Evolutionary conservation across 2,113 vertebrate species (phyloP), one percentile per base, ranked within the genome.

Genomic region (Callospermophilus lateralis): DNA sequence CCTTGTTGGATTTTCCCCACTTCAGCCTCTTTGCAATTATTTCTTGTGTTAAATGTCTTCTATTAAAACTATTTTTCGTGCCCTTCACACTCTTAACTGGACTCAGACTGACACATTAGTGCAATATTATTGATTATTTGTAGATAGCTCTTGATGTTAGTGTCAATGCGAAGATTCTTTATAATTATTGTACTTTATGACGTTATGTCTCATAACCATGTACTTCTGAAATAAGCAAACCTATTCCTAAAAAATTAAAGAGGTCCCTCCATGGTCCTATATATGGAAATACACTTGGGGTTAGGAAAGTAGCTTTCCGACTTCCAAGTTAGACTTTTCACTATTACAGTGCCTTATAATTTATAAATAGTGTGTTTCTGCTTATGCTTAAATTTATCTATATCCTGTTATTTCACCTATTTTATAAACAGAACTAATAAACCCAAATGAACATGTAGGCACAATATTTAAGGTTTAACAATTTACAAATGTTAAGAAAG

Each of bases 401-500:
- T 55, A 28, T 80, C 58, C 80, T 85, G 85, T 0, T 51, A 77
- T 53, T 65, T 84, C 20, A 63, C 55, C 28, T 90, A 78, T 70
- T 91, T 95, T 74, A 22, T 78, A 87, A 78, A 7, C 9, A 91
- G 42, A 78, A 92, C 68, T 93, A 92, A 90, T 74, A 92, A 84
- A 58, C 73, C 61, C 65, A 92, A 91, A 32, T 93, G 55, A 95
- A 86, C 90, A 76, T 42, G 61, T 91, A 84, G 16, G 48, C 22
- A 80, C 80, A 87, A 89, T 48, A 76, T 94, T 91, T 42, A 94
- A 95, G 39, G 48, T 81, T 94, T 42, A 95, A 77, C 28, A 53
- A 84, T 89, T 96, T 94, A 67, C 61, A 86, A n/a, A 76, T 94
- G 93, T 94, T 88, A 76, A 92, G 70, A 86, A 9, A 84, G 22